Base-by-base conservation (phyloP, 2,113 vertebrate genomes). In the Larimichthys crocea region DNA sequence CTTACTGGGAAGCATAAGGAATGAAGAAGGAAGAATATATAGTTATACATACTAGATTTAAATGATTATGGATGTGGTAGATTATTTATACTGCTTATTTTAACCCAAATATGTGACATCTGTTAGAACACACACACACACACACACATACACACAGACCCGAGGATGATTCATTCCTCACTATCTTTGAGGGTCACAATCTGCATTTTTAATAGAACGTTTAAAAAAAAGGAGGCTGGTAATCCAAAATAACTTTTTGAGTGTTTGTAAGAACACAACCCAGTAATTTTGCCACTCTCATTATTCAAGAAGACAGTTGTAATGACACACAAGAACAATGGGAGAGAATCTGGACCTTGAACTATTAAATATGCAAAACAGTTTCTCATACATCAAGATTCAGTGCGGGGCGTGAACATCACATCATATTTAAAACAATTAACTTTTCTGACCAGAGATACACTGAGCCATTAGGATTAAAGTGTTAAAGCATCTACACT, bases 251-350 rank as follows among this genome's bases (percentile, higher is more conserved):
- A 67, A 66, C 52, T 50, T 69, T 46, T 40, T 10, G 19, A 59
- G 59, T 35, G 35, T 49, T 80, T 76, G 46, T 44, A 62, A 80
- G 67, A 80, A 61, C 35, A 14, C 62, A 81, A 52, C 22, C 26
- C 69, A 66, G 53, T 60, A 20, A 72, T 73, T 74, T 52, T 42
- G 15, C 49, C 48, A 20, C 9, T 49, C 26, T 66, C 63, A 65
- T 69, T 69, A 70, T 61, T 80, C 73, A 49, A 26, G 31, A 52
- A 50, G 44, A 64, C 76, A 2, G 64, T 19, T 79, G 24, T 74
- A 75, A 74, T 74, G 69, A 66, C 60, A 66, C 59, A 60, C 46
- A 53, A 49, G 17, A 74, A 70, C 57, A 75, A 48, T 53, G 64
- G 0, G 10, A 61, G 1, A 68, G 11, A 49, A 74, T 16, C 4